Base-by-base conservation (phyloP, 2,888 invertebrate genomes). In the Amiota minor region DNA sequence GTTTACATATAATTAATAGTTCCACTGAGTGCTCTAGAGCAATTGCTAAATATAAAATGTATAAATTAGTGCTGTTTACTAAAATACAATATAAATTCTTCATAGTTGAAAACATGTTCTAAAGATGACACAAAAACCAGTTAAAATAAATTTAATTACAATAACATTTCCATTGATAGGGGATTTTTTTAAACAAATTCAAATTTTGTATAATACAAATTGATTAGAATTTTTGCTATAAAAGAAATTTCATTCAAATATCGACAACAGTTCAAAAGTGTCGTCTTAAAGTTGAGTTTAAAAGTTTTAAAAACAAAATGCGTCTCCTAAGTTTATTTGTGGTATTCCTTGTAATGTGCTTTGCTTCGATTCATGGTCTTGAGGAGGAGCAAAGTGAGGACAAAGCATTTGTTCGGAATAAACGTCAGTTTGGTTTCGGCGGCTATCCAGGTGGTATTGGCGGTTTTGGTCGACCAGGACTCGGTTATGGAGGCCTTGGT, bases 401-500 rank as follows among this genome's bases (percentile, higher is more conserved):
- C 35, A 2, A 35, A 35, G 35, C 2, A 35, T 12, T 23, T 9
- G 62, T 35, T 3, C 12, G 62, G 6, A 62, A 45, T 4, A 62
- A 62, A 45, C 62, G 62, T 14, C 62, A 62, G n/a, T 62, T 62
- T 11, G 59, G 59, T 11, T n/a, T n/a, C 20, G n/a, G 12, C 23
- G n/a, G 20, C 20, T 16, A 20, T 20, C 20, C 16, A 6, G 59
- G 35, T 0, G 23, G 45, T 35, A 14, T 4, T 35, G 61, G 62
- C 0, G 23, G 23, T 10, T 23, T 23, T 35, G 62, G 62, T 14
- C n/a, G 62, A 4, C 45, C 35, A 11, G 20, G 62, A 14, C 11
- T 62, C 4, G 45, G 62, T 6, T 8, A n/a, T 9, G 80, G 83
- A 47, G 77, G 75, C 4, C 56, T 77, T 14, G 78, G 77, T 20